Evolutionary conservation across 37 sponge, comb jelly and placozoan genomes (phyloP), one percentile per base, ranked within the genome.

Genomic region (Amphimedon queenslandica): DNA sequence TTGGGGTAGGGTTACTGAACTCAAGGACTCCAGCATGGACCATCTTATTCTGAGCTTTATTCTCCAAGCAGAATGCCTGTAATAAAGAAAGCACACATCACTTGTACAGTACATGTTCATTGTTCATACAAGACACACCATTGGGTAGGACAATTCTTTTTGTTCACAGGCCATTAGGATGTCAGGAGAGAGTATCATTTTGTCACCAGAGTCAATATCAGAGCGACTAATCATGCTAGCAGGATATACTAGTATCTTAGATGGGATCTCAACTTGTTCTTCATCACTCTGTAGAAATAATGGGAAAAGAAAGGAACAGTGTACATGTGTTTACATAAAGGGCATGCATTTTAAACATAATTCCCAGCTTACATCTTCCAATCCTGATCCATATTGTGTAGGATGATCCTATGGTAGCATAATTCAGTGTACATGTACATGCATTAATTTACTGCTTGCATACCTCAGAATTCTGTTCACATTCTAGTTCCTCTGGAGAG

Each of bases 81-180:
- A 58, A 16, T 37, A 57, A n/a, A 40, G 5, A 16, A 4, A 4
- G 4, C 27, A 3, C 61, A 2, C 5, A 30, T 58, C 61, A 2
- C 30, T 30, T 4, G 30, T 2, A 6, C 61, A 58, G 2, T 37
- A 66, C 64, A 31, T 24, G 64, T 31, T 11, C 32, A 31, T 29
- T 37, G 13, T 36, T 6, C 37, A 27, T 36, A 3, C 34, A 66
- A 4, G 2, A n/a, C 67, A 31, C 34, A 82, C 83, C 61, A 86
- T 69, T 21, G 87, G 87, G 37, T 86, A 86, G 37, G 70, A 70
- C 20, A 86, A 63, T 29, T 86, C 69, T 66, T 76, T 69, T 51
- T 80, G 87, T 55, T 86, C 87, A 76, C 87, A 86, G 24, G 81
- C 71, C 57, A 86, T 61, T 3, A 86, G 77, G 25, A 86, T 69